Evolutionary conservation across 2,113 vertebrate species (phyloP).

Genomic region (Catharus minimus): DNA sequence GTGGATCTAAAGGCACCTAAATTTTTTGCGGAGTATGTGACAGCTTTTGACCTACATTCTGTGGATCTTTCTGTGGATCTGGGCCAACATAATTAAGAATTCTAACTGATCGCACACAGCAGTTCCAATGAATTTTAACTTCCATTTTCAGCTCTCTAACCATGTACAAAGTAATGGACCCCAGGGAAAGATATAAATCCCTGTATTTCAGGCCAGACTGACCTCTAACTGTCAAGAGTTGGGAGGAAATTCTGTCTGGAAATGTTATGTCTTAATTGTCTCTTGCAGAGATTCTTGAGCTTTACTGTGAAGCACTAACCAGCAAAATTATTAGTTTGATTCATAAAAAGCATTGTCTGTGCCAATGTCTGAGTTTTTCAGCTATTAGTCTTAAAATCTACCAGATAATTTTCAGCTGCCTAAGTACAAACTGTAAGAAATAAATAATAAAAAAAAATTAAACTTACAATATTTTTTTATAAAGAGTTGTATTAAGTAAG

Average conservation of each 20-base stretch:
- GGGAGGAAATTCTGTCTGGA: not conserved
- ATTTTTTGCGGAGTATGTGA: not conserved
- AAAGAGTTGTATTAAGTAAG: not conserved
- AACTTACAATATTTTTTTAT: not conserved
- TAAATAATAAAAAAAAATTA: not conserved
- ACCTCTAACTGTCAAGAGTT: constrained; percentile 12
- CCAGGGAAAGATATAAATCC: not conserved
- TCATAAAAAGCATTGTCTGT: not conserved
- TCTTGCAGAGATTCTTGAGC: not conserved
- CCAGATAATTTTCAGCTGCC: not conserved
- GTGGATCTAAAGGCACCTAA: not conserved
- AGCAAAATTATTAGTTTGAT: not conserved
- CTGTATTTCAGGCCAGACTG: not conserved
- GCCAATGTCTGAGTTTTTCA: not conserved
- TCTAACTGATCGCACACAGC: not conserved
- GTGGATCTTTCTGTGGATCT: not conserved
- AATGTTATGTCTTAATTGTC: constrained; percentile 9
- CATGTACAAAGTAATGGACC: not conserved
- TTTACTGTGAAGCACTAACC: not conserved
- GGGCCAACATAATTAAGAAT: constrained; percentile 9
- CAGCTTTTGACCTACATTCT: not conserved
- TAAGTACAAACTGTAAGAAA: not conserved
- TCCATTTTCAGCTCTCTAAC: constrained; percentile 3
- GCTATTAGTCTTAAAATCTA: not conserved
- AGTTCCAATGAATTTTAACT: not conserved